These are phyloP conservation scores for Alfaro cultratus DNA, from an alignment of 2,797 vertebrate genomes.

Conservation along the genomic window DNA sequence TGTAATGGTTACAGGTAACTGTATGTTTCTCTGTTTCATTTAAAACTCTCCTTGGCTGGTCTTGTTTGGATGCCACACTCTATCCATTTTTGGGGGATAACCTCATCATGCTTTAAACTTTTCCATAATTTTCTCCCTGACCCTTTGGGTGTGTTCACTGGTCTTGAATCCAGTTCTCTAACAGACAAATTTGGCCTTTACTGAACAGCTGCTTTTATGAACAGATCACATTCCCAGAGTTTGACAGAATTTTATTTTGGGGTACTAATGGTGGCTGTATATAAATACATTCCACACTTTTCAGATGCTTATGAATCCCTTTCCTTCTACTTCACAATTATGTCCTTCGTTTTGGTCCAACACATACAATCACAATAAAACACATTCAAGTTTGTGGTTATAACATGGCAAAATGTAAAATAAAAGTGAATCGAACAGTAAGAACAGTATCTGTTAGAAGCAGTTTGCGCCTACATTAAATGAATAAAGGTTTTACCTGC, in stretches of 20 bases:
- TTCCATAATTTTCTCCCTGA: background rate
- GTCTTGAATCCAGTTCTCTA: background rate
- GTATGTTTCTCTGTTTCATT: background rate
- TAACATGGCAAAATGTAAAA: background rate
- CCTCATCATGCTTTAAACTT: background rate
- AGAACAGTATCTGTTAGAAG: background rate
- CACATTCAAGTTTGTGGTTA: background rate
- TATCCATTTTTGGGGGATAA: background rate
- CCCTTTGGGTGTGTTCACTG: background rate
- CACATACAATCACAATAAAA: background rate
- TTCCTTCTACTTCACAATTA: background rate
- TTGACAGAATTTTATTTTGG: background rate
- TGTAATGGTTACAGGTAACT: background rate
- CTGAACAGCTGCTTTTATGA: background rate
- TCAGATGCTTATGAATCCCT: background rate
- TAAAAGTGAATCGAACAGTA: background rate
- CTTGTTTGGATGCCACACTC: background rate
- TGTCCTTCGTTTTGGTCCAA: background rate
- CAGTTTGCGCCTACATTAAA: background rate
- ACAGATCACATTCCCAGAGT: background rate
- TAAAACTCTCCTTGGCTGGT: background rate
- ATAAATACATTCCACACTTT: background rate
- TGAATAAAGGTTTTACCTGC: conserved; percentile 28
- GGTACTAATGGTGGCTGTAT: background rate
- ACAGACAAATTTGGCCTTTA: background rate